Evolutionary conservation across 1,140 invertebrate species (phyloP), one percentile per base, ranked within the genome.

Genomic region (Lysiphlebus fabarum): DNA sequence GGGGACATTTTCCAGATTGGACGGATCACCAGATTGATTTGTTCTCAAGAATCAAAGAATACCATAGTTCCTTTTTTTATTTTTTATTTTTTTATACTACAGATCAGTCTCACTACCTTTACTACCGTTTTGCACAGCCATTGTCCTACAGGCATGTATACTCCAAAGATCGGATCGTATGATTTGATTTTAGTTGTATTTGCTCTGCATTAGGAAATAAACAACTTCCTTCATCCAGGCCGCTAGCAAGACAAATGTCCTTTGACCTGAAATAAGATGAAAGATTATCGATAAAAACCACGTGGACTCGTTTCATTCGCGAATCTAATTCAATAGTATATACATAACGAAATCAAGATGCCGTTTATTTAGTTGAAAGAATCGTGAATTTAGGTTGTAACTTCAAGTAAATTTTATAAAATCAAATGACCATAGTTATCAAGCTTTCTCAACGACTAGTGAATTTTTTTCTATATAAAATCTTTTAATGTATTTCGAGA

Each of bases 261-360:
- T 63, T 53, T 68, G 67, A 66, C 67, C 67, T 65, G 62, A 63
- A 66, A 68, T 58, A 56, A 66, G 67, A 68, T 62, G 62, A 68
- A 66, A 68, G 62, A 68, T 63, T 53, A 36, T 48, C 53, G 61
- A 65, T 63, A 63, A 63, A 63, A 63, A 49, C 40, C 42, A 17
- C 26, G 47, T 53, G 53, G 17, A n/a, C 57, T 61, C 49, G 38
- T 49, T 58, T 56, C 61, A 63, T 59, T 53, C 57, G 17, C 17
- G 17, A 26, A 26, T 26, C 17, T 26, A 26, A 26, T 2, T 26
- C 17, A 26, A 26, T 4, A 26, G 17, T 26, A 26, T 26, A 26
- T 26, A 26, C 17, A 26, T 26, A 26, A 4, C 17, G 4, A 26
- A 26, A 26, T 26, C 17, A 26, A 1, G 1, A 26, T 26, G 17